Base-by-base conservation (phyloP, 2,113 vertebrate genomes). In the Phylloscopus trochiloides region DNA sequence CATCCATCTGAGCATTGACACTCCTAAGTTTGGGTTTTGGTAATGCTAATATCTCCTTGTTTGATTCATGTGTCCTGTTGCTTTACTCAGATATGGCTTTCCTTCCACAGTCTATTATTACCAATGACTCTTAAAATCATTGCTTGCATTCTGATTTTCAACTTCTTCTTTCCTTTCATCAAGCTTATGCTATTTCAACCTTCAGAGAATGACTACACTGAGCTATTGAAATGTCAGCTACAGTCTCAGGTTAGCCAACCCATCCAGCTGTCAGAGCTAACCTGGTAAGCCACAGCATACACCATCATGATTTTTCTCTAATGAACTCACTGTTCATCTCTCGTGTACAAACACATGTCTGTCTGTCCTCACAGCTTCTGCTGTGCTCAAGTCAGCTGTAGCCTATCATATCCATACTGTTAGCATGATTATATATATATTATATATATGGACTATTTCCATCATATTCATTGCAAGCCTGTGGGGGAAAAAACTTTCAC, bases 291-390 rank as follows among this genome's bases (percentile, higher is more conserved):
- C 66, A 32, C 52, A 75, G 48, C 29, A 59, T 9, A 19, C 12
- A 76, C 18, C 16, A 47, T 21, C 3, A 1, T 4, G 15, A 42
- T 14, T 58, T 54, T 81, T n/a, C 42, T 52, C 66, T 29, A 12
- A 18, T 8, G 11, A 81, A 65, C 17, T 66, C 48, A 42, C 14
- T 6, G 1, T 22, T 68, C 36, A 52, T 67, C 62, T 43, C 36
- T 43, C 70, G 65, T 1, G 2, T 21, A 32, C 71, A 48, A 54
- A 50, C 29, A 50, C 6, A 12, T 0, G 0, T 34, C 70, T 42
- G 31, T 42, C 70, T 48, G 32, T 79, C 67, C 58, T 62, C 4
- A 1, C 25, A 65, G 61, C 12, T 90, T 75, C 13, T 73, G 45
- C 66, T 42, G 31, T 45, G 10, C 24, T 62, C 18, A 1, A 58